A percentile compares a stretch with the other conserved stretches of the same genome.
Evolutionary conservation across 2,797 vertebrate genomes (phyloP).

Genomic region (Poeciliopsis paucimaculata): DNA sequence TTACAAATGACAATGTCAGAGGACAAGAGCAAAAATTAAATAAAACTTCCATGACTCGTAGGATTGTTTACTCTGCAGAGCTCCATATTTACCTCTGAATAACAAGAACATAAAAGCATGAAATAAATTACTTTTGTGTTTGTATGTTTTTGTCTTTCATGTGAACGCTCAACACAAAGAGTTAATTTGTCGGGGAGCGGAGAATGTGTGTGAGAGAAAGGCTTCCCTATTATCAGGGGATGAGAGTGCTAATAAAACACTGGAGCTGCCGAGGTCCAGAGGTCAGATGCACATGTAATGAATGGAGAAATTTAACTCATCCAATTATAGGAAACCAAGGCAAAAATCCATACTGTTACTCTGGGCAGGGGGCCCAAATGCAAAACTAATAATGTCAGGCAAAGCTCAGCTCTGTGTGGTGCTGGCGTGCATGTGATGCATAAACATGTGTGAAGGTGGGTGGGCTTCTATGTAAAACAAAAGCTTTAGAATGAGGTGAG

Average conservation of each 20-base stretch:
- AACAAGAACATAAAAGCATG: neutral
- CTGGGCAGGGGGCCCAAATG: constrained; percentile 94
- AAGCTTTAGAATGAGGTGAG: constrained; percentile 57
- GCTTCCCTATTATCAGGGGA: constrained; percentile 91
- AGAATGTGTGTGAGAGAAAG: constrained; percentile 49
- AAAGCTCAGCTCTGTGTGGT: constrained; percentile 73
- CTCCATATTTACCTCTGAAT: neutral
- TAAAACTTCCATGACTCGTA: neutral
- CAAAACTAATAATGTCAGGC: constrained; percentile 98
- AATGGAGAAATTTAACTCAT: constrained; percentile 99
- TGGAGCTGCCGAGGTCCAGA: constrained; percentile 90
- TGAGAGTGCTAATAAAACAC: constrained; percentile 98
- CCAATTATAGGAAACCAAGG: constrained; percentile 95
- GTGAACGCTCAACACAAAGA: constrained; percentile 30
- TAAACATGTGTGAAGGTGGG: constrained; percentile 40
- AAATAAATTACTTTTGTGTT: neutral
- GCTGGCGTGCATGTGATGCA: constrained; percentile 50
- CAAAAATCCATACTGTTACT: constrained; percentile 98
- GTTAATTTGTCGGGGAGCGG: constrained; percentile 62
- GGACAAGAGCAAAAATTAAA: neutral
- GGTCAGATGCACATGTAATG: constrained; percentile 97
- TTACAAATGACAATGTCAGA: neutral
- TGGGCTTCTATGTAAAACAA: constrained; percentile 33
- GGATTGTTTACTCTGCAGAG: constrained; percentile 1
- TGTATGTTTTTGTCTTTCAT: constrained; percentile 8